Evolutionary conservation across 2,113 vertebrate species (phyloP).

Genomic region (Podarcis muralis): DNA sequence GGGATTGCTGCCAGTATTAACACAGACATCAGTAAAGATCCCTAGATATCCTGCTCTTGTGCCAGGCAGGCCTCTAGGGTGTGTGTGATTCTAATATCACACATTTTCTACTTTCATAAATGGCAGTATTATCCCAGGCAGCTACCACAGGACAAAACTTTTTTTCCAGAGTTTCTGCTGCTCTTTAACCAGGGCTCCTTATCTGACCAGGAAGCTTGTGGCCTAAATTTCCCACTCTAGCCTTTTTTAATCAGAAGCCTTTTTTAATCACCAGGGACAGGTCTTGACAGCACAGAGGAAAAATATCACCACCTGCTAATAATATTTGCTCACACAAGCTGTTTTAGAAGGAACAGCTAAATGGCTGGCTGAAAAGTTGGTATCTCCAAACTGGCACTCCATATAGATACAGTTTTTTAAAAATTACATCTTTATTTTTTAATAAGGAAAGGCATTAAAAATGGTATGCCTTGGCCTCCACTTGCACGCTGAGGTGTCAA

Average conservation of each 20-base stretch:
- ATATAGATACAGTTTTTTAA: not conserved
- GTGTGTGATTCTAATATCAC: slow-evolving; percentile 2
- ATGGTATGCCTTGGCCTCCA: not conserved
- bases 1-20: slow-evolving; percentile 33
- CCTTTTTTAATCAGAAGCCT: not conserved
- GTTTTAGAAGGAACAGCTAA: not conserved
- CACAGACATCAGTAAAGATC: not conserved
- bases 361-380: not conserved
- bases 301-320: not conserved
- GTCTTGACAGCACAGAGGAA: not conserved
- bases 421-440: not conserved
- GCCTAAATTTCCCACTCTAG: no score
- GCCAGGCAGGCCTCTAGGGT: slow-evolving; percentile 3
- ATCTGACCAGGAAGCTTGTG: not conserved
- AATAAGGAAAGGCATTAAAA: not conserved
- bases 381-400: not conserved
- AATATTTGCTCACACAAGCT: not conserved
- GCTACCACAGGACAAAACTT: not conserved
- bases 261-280: not conserved
- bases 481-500: not conserved
- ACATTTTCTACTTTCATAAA: not conserved
- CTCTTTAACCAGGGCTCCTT: not conserved
- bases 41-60: slow-evolving; percentile 15
- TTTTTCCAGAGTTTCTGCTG: not conserved
- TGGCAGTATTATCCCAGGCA: not conserved